A percentile compares a stretch with the other conserved stretches of the same genome.
Evolutionary conservation across 2,113 vertebrate species (phyloP).

Genomic region (Polypterus senegalus): DNA sequence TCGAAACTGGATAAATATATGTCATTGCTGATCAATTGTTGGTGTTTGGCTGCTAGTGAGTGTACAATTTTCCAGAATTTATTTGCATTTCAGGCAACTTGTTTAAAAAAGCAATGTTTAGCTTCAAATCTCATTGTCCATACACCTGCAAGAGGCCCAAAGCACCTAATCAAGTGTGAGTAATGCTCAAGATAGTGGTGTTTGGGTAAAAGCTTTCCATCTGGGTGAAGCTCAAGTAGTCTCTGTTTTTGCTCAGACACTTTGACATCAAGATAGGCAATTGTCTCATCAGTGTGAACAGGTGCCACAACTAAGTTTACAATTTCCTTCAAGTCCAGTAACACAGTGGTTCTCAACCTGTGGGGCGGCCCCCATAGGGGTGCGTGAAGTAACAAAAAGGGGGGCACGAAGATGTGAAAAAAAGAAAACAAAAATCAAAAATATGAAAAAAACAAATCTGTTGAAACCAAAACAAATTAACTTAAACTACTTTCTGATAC

Average conservation of each 20-base stretch:
- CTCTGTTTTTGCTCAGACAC: constrained; percentile 21
- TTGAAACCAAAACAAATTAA: no score
- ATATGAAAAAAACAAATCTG: no score
- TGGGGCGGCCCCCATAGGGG: no score
- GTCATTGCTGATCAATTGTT: neutral
- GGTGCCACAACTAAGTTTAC: constrained; percentile 17
- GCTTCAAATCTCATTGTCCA: constrained; percentile 5
- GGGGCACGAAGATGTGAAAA: no score
- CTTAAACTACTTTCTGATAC: no score
- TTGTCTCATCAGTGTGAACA: constrained; percentile 17
- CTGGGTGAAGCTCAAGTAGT: constrained; percentile 8
- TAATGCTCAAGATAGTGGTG: constrained; percentile 4
- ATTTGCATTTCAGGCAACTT: neutral
- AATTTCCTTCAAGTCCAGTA: constrained; percentile 20
- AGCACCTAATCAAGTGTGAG: neutral
- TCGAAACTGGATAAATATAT: constrained; percentile 12
- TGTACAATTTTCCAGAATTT: neutral
- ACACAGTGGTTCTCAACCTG: no score
- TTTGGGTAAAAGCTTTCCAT: neutral
- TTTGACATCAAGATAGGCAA: constrained; percentile 20
- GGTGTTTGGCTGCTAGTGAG: neutral
- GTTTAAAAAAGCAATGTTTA: neutral
- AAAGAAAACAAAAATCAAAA: no score
- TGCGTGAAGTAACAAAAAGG: no score
- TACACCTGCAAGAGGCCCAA: constrained; percentile 1